Base-by-base conservation (phyloP, 2,888 invertebrate species). In the Hemistola chrysoprasaria region DNA sequence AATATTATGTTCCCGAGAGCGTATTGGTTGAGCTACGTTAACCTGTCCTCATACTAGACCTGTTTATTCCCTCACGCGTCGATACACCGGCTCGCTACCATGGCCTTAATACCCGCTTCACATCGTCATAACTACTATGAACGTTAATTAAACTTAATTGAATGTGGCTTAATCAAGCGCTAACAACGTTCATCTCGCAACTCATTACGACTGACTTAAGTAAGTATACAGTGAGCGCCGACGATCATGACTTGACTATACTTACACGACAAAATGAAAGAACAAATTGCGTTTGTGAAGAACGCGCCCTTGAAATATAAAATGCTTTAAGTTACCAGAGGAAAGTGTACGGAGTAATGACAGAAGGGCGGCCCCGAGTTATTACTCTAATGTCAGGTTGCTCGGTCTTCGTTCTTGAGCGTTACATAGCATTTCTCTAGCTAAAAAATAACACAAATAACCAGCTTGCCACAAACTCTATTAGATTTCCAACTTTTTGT, bases 401-500 rank as follows among this genome's bases (percentile, higher is more conserved):
- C 71, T 77, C 65, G 70, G 71, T 72, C 78, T 78, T 74, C 75
- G 80, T 79, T 78, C 78, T 72, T 78, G 65, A 78, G 78, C 83
- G 79, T 83, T 81, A 81, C 79, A 75, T 73, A 74, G 81, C 78
- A 81, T 79, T 79, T 81, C 78, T 82, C 78, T 65, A 68, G 73
- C 71, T 73, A 81, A 84, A 84, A 83, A 85, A 79, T 75, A 81
- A 80, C 67, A 82, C 74, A 85, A 84, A 81, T 78, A 79, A 78
- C 77, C 73, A 70, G 72, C 79, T 81, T 66, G 82, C 83, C 83
- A 78, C 85, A 85, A 85, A 83, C 79, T 81, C 85, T 83, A 86
- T 86, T 85, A 86, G 80, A 83, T 84, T 86, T 79, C 77, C 76
- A 79, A 78, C 70, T 87, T 85, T 86, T 86, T 85, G 84, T 77